Base-by-base conservation (phyloP, 2,888 invertebrate genomes). In the Oegoconia quadripuncta region DNA sequence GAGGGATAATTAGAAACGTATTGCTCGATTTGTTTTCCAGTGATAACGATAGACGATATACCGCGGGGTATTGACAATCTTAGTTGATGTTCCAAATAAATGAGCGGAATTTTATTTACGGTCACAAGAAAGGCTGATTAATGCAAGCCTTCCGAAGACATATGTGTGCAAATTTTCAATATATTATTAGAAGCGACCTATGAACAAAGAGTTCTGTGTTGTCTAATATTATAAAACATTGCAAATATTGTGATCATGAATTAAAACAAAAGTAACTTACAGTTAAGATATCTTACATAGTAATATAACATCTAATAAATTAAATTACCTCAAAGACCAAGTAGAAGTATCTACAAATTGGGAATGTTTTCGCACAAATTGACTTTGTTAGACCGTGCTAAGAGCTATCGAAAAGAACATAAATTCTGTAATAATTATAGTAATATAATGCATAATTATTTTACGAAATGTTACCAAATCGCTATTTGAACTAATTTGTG, bases 401-500 rank as follows among this genome's bases (percentile, higher is more conserved):
- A 29, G 39, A 43, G 37, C 34, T 34, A 33, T 41, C 34, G 20
- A 34, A 35, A 43, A 37, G 32, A 47, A 42, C 41, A 41, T 38
- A 44, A 37, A 43, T n/a, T n/a, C n/a, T n/a, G n/a, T n/a, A n/a
- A 49, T 46, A 43, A 42, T 44, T 46, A 42, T 42, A 48, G 42
- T 42, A 41, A 44, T 43, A 41, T 43, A 38, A 47, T 38, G 36
- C 31, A 49, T 37, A 40, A n/a, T 44, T 55, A 59, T 54, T 60
- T 64, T 61, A 65, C 61, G 48, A 65, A 70, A 71, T 62, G 76
- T 77, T 80, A 78, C 75, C 75, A 72, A 73, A 74, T 64, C 65
- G 47, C 59, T 67, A 61, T 64, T 51, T 59, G n/a, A 41, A 45
- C 45, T 54, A 42, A 45, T 43, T 46, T 48, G 54, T 58, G 55